Evolutionary conservation across 2,888 invertebrate genomes (phyloP), one percentile per base, ranked within the genome.

Genomic region (Mamestra brassicae): DNA sequence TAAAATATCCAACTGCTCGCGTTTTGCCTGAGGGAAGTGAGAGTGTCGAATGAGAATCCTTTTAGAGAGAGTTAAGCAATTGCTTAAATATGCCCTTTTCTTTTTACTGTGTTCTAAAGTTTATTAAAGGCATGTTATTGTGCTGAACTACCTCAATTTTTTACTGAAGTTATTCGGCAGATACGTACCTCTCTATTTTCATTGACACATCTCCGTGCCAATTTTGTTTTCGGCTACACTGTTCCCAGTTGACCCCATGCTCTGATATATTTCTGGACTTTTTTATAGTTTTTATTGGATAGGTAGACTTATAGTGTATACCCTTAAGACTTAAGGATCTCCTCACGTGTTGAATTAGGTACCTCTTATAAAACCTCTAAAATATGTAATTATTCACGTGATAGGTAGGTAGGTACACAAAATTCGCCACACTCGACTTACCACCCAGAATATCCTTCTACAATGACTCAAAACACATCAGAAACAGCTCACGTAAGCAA

Each of bases 391-490:
- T 57, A 52, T 64, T 50, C 26, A 7, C 55, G 52, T 45, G 54
- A 62, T 69, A 38, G 38, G 38, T 38, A 38, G 38, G 38, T 38
- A 42, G 42, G 42, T 8, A 13, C 17, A 36, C 15, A 55, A 42
- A 38, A 54, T 57, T 62, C 5, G 1, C 38, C n/a, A 38, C 26
- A 34, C 42, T 57, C 13, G 62, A 69, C 38, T n/a, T 64, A 47
- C 85, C 87, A 87, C 85, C 87, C 85, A 80, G 75, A 80, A 80
- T 71, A 65, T 57, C 58, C 71, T 67, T 67, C 15, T 42, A 3
- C 58, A 70, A 80, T 79, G 57, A 74, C 64, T 83, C 52, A 61
- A 47, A 47, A 10, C 36, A 65, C 71, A 50, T 61, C 52, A 63
- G 34, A 73, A 36, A 45, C 76, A 69, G 55, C 5, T 69, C 74